phyloP scores from a whole-genome alignment of 2,888 invertebrate species.

The Nowickia ferox region DNA sequence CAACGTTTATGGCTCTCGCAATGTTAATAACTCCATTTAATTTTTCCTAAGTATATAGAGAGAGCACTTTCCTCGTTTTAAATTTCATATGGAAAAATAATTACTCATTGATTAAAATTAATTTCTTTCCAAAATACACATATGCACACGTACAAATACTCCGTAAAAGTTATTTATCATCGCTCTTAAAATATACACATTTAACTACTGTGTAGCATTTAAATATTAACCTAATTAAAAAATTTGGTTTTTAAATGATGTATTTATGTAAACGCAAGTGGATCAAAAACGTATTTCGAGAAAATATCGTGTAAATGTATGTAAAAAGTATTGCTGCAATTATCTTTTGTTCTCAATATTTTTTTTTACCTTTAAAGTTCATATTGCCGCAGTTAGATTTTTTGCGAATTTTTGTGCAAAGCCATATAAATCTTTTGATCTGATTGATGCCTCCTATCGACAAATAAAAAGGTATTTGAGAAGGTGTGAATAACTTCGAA shows the following conservation, averaged over 20 bases:
- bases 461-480: too few relatives aligned
- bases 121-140: conserved; percentile 1
- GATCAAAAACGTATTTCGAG: conserved; percentile 9
- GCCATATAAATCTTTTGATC: too few relatives aligned
- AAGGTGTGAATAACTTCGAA: too few relatives aligned
- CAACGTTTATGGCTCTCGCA: conserved; percentile 73
- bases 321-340: not conserved
- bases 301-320: conserved; percentile 1
- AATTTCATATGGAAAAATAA: not conserved
- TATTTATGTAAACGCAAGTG: not conserved
- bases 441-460: too few relatives aligned
- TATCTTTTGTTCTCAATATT: conserved; percentile 42
- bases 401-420: too few relatives aligned
- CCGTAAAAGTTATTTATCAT: conserved; percentile 8
- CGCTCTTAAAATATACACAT: conserved; percentile 47
- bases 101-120: conserved; percentile 8
- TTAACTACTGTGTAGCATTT: conserved; percentile 60
- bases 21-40: conserved; percentile 68
- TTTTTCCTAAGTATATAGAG: conserved; percentile 9
- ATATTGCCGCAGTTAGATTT: too few relatives aligned
- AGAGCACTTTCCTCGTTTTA: not conserved
- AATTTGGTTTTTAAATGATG: conserved; percentile 61
- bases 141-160: conserved; percentile 9
- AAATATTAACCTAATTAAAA: conserved; percentile 47
- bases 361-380: too few relatives aligned